A percentile compares a stretch with the other conserved stretches of the same genome.
Evolutionary conservation across 1,140 invertebrate species (phyloP).

Genomic region (Zaprionus davidi): DNA sequence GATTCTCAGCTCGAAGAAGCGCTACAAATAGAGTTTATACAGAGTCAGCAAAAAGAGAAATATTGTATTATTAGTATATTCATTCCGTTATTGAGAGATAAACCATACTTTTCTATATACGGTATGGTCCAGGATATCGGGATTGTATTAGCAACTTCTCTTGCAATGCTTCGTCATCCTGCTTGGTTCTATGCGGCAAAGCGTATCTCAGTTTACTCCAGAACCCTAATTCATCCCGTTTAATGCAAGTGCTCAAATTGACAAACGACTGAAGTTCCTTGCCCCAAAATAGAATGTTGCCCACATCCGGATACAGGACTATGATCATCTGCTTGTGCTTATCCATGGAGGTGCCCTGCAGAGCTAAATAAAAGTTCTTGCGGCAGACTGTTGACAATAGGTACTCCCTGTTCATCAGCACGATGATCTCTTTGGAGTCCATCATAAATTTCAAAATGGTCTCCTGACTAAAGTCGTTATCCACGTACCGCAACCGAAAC

Average conservation of each 20-base stretch:
- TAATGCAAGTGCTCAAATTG: neutral
- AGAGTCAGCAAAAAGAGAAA: too few relatives aligned
- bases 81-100: too few relatives aligned
- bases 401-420: neutral
- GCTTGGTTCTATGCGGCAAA: constrained; percentile 7
- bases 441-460: neutral
- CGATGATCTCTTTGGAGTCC: constrained; percentile 10
- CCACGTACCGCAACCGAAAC: neutral
- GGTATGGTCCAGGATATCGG: neutral
- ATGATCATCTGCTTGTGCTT: constrained; percentile 4
- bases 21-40: too few relatives aligned
- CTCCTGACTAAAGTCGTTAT: neutral
- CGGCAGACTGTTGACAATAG: neutral
- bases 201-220: neutral
- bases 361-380: neutral
- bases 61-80: too few relatives aligned
- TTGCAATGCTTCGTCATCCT: constrained; percentile 19
- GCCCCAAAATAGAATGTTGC: neutral
- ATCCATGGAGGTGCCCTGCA: constrained; percentile 6
- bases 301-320: constrained; percentile 3
- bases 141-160: constrained; percentile 3
- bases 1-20: too few relatives aligned
- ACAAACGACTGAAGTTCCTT: constrained; percentile 1
- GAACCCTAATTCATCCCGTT: neutral
- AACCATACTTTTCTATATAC: too few relatives aligned